These are phyloP conservation scores for Patella vulgata DNA, from an alignment of 1,140 invertebrate genomes.

Conservation along the genomic window DNA sequence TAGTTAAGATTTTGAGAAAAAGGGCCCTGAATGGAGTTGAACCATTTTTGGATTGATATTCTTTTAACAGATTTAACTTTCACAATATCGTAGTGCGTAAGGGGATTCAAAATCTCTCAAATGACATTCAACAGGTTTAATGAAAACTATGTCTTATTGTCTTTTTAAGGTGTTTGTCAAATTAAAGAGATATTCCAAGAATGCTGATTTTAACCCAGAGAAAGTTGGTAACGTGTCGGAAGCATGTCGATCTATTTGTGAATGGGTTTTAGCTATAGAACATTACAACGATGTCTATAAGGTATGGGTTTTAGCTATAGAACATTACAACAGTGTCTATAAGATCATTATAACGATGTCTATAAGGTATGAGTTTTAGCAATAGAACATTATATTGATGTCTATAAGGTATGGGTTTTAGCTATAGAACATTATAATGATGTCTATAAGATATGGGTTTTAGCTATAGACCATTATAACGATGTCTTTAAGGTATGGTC, in stretches of 20 bases:
- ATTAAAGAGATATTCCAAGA: conserved; percentile 60
- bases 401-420: too few species aligned
- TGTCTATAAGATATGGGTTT: conserved; percentile 62
- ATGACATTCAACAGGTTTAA: too few species aligned
- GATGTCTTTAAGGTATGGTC: too few species aligned
- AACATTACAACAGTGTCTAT: conserved; percentile 65
- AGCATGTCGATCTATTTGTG: conserved; percentile 63
- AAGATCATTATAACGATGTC: conserved; percentile 66
- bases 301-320: conserved; percentile 49
- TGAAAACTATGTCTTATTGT: conserved; percentile 5
- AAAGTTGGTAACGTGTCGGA: conserved; percentile 60
- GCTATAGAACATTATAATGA: conserved; percentile 66
- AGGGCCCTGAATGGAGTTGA: too few species aligned
- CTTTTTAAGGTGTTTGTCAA: conserved; percentile 57
- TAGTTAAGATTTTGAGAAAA: too few species aligned
- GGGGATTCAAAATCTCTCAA: too few species aligned
- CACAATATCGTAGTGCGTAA: too few species aligned
- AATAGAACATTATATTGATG: too few species aligned
- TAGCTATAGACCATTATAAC: conserved; percentile 60
- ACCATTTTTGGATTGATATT: too few species aligned
- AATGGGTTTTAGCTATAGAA: conserved; percentile 66
- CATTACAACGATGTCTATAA: conserved; percentile 66
- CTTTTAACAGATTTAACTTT: too few species aligned
- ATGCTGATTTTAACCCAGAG: conserved; percentile 63
- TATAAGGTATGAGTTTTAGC: conserved; percentile 62